These are phyloP conservation scores for Pseudorectes ferrugineus DNA, from an alignment of 2,113 vertebrate genomes.

Conservation along the genomic window DNA sequence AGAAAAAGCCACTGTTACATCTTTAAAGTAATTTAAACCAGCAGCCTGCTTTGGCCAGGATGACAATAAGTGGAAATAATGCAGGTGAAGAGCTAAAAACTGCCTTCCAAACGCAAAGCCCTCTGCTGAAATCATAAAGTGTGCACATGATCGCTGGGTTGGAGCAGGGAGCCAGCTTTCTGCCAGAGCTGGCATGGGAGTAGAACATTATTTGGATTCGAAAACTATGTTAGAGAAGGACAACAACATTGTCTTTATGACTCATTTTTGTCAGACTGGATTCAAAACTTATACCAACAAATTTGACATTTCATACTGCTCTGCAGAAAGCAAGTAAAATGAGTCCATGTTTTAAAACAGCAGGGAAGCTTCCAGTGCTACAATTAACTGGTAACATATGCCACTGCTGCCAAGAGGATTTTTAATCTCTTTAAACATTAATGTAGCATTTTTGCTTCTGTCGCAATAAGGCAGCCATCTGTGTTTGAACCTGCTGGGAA, in stretches of 20 bases:
- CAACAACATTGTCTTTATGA: slow-evolving; percentile 58
- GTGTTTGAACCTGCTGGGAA: slow-evolving; percentile 76
- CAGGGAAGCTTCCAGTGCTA: slow-evolving; percentile 76
- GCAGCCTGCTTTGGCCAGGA: neutral
- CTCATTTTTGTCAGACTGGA: slow-evolving; percentile 65
- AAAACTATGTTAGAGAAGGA: slow-evolving; percentile 51
- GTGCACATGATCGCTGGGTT: neutral
- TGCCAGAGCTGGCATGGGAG: slow-evolving; percentile 12
- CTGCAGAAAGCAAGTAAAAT: slow-evolving; percentile 70
- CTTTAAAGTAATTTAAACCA: neutral
- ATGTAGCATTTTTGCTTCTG: slow-evolving; percentile 80
- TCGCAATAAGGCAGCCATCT: slow-evolving; percentile 79
- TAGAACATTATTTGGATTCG: slow-evolving; percentile 55
- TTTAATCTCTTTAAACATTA: slow-evolving; percentile 82
- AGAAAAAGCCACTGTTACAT: neutral
- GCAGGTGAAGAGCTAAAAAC: slow-evolving; percentile 22
- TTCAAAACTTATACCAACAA: slow-evolving; percentile 70
- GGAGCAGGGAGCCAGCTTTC: slow-evolving; percentile 29
- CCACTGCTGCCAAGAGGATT: slow-evolving; percentile 76
- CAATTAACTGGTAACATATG: slow-evolving; percentile 87
- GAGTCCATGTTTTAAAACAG: slow-evolving; percentile 77
- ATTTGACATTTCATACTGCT: slow-evolving; percentile 72
- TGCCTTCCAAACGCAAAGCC: neutral
- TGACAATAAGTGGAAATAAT: neutral
- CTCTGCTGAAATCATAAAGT: neutral